Evolutionary conservation across 1,140 invertebrate species (phyloP).

Genomic region (Coenobita brevimanus): DNA sequence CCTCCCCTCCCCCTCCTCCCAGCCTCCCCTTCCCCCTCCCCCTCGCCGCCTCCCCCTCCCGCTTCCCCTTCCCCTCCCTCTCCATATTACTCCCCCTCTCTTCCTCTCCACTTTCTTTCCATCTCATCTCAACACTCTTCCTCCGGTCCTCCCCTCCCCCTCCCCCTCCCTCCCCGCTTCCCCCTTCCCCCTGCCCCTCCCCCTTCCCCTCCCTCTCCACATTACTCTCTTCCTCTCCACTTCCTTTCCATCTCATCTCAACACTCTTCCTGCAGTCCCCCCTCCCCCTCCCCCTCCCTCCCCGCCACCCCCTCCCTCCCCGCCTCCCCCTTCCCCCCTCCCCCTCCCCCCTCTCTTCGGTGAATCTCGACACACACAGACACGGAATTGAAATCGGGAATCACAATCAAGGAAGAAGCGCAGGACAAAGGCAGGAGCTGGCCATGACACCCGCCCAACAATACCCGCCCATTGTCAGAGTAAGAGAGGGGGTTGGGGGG

Average conservation of each 20-base stretch:
- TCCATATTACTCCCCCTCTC: neutral
- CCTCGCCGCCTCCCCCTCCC: too few relatives aligned
- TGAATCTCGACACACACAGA: neutral
- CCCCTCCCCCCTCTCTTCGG: neutral
- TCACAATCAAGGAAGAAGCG: slow-evolving; percentile 62
- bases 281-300: neutral
- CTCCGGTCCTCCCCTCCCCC: neutral
- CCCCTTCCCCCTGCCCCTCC: neutral
- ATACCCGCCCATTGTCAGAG: slow-evolving; percentile 56
- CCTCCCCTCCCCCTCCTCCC: neutral
- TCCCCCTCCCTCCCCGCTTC: neutral
- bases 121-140: neutral
- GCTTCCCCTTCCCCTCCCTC: neutral
- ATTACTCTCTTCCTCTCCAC: neutral
- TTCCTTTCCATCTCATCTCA: neutral
- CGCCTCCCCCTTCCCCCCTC: neutral
- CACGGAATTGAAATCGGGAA: slow-evolving; percentile 60
- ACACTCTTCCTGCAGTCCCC: neutral
- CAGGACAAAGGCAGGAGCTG: slow-evolving; percentile 53
- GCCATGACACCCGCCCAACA: slow-evolving; percentile 56
- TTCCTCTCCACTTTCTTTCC: too few relatives aligned
- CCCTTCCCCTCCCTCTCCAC: neutral
- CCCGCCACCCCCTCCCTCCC: neutral
- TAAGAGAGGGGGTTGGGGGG: slow-evolving; percentile 42
- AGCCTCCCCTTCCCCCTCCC: neutral